Conservation (phyloP, 2,888 invertebrate species). For the Dysmachus trigonus region DNA sequence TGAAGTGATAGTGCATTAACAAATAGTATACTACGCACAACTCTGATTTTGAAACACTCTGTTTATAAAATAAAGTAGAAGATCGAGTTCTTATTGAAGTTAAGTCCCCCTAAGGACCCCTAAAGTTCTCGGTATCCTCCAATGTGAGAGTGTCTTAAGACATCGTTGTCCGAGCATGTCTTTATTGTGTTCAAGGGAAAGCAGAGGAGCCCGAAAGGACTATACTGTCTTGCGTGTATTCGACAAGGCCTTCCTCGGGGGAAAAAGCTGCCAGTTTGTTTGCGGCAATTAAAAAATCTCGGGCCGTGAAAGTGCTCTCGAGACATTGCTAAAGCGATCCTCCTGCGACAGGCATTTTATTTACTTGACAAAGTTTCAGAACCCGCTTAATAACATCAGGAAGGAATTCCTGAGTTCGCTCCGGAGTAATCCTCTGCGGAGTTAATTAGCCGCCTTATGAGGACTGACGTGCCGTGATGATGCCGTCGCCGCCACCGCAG, state of each 20-base stretch:
- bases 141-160: neutral
- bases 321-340: slow-evolving; percentile 18
- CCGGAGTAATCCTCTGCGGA: slow-evolving; percentile 10
- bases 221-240: neutral
- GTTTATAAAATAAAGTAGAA: neutral
- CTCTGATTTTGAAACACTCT: no score
- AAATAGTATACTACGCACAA: no score
- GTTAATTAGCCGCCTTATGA: slow-evolving; percentile 34
- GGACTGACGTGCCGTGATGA: slow-evolving; percentile 21
- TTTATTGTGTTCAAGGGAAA: neutral
- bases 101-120: neutral
- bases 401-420: neutral
- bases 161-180: neutral
- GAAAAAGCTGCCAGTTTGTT: neutral
- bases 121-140: neutral
- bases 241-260: neutral
- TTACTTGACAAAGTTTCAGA: slow-evolving; percentile 27
- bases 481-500: slow-evolving; percentile 3
- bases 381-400: slow-evolving; percentile 15
- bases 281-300: slow-evolving; percentile 4
- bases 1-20: no score
- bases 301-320: neutral
- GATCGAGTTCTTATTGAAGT: neutral
- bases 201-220: neutral
- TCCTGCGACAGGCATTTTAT: slow-evolving; percentile 22